Evolutionary conservation across 2,113 vertebrate genomes (phyloP), one percentile per base, ranked within the genome.

Genomic region (Talpa occidentalis): DNA sequence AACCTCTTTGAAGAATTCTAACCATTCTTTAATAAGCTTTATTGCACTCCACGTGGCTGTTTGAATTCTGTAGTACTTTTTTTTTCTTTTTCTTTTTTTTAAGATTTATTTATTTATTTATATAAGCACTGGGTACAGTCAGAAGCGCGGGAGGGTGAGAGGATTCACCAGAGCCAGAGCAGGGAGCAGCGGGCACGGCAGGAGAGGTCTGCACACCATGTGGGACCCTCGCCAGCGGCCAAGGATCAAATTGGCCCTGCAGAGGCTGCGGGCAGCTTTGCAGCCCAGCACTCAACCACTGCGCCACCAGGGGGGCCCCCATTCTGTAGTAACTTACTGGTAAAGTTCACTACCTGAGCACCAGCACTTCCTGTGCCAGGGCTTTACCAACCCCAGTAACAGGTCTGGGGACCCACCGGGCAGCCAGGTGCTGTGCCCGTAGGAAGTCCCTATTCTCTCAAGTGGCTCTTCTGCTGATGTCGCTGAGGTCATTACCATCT

Each of bases 1-100:
- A 74, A 80, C 47, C 14, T 91, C 19, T 80, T 83, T 78, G 17
- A 80, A 87, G 60, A 89, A 80, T 59, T 74, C 26, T 74, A 47
- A 49, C 35, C 70, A 32, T 10, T 88, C 49, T 60, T 19, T 54
- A 67, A 85, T 80, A 26, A 9, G 10, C 21, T 83, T 59, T 60
- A 78, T 2, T 91, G 30, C 21, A 64, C 60, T 26, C 56, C 66
- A 44, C 10, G 19, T 40, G 44, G 35, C 35, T 6, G 4, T n/a
- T 42, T 82, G 56, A 21, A 82, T 86, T 82, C 6, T 66, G 28
- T 44, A 81, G 59, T 42, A 35, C n/a, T n/a, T n/a, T n/a, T n/a
- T n/a, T n/a, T n/a, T n/a, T n/a, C n/a, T n/a, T n/a, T n/a, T n/a
- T n/a, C n/a, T n/a, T n/a, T n/a, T n/a, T n/a, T n/a, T n/a, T n/a